These are phyloP conservation scores for Leptopilina clavipes DNA, from an alignment of 1,140 invertebrate genomes.

Conservation along the genomic window DNA sequence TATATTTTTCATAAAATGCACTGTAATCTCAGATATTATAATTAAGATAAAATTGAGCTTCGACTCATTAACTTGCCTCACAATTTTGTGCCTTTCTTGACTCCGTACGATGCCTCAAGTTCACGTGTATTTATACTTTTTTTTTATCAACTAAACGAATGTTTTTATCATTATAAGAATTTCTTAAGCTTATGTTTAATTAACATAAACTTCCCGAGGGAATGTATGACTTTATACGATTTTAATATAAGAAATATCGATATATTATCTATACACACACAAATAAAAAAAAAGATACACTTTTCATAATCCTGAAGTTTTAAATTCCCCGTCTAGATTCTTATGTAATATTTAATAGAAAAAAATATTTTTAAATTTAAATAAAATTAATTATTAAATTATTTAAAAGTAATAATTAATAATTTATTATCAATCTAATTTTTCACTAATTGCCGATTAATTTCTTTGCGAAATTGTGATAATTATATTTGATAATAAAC, in stretches of 20 bases:
- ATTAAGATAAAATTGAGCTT: conserved; percentile 20
- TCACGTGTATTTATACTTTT: conserved; percentile 31
- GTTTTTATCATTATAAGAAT: conserved; percentile 13
- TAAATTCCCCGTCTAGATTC: background rate
- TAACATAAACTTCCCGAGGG: conserved; percentile 16
- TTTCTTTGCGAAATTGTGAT: no score
- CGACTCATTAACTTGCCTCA: conserved; percentile 28
- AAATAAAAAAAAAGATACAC: conserved; percentile 11
- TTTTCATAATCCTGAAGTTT: background rate
- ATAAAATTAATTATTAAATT: no score
- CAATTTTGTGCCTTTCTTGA: conserved; percentile 26
- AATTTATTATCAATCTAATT: no score
- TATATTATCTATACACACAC: background rate
- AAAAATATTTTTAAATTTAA: no score
- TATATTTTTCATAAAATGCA: conserved; percentile 15
- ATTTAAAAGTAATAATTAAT: no score
- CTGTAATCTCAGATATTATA: conserved; percentile 21
- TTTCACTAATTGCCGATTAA: no score
- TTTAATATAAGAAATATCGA: conserved; percentile 21
- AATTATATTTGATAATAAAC: no score
- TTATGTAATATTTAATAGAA: no score
- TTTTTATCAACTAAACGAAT: conserved; percentile 13
- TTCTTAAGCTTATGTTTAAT: conserved; percentile 5
- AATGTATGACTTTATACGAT: conserved; percentile 15
- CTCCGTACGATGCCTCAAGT: conserved; percentile 5